These are phyloP conservation scores for Cavia porcellus DNA, from an alignment of 2,113 vertebrate species.

Conservation along the genomic window DNA sequence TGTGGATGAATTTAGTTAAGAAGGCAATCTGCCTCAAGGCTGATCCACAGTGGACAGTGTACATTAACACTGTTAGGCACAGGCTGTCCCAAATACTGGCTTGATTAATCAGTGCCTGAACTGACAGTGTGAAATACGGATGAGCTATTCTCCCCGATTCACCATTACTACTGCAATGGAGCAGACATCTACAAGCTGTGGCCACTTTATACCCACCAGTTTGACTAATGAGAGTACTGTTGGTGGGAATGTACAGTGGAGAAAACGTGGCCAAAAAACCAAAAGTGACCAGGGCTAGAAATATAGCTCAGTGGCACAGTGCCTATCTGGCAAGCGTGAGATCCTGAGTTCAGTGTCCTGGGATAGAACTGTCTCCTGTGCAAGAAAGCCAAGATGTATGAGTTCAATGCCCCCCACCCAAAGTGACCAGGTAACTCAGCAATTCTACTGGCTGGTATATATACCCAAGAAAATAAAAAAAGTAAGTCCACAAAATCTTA, in stretches of 20 bases:
- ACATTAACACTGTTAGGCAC: neutral
- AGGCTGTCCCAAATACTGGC: neutral
- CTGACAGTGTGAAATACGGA: neutral
- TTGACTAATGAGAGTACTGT: neutral
- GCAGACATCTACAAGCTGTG: neutral
- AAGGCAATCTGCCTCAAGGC: neutral
- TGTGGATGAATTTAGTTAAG: neutral
- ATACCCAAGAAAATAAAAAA: neutral
- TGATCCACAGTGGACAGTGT: no score
- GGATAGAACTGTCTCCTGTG: no score
- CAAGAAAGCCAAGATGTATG: no score
- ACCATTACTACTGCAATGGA: neutral
- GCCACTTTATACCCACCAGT: neutral
- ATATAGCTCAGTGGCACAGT: neutral
- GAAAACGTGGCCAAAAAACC: neutral
- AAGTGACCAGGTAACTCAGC: neutral
- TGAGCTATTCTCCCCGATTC: neutral
- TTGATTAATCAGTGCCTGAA: neutral
- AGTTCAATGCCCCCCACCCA: neutral
- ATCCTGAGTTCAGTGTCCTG: neutral
- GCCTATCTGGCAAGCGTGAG: neutral
- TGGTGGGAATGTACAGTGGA: neutral
- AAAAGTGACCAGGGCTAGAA: neutral
- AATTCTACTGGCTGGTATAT: neutral
- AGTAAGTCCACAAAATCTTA: neutral